A percentile compares a stretch with the other conserved stretches of the same genome.
Conservation (phyloP, 2,888 invertebrate species). For the Zele albiditarsus region DNA sequence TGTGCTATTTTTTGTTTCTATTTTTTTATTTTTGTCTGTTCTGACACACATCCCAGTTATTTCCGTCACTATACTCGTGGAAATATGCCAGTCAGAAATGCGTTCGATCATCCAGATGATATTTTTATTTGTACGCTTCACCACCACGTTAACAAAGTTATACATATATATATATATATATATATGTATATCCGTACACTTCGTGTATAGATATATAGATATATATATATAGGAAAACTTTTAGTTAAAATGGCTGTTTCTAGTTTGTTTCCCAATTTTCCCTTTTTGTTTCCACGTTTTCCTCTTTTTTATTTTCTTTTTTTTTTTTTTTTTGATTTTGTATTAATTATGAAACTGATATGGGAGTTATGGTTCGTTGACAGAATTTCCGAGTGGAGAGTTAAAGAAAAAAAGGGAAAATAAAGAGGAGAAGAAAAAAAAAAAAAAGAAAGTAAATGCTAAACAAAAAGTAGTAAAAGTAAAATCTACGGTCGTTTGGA, state of each 20-base stretch:
- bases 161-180: not conserved
- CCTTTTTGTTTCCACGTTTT: not conserved
- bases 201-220: not conserved
- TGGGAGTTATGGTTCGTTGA: not conserved
- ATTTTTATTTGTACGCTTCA: constrained; percentile 20
- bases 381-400: not conserved
- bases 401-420: not conserved
- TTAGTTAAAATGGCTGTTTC: constrained; percentile 6
- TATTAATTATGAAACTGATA: constrained; percentile 6
- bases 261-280: not conserved
- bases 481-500: constrained; percentile 12
- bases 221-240: not conserved
- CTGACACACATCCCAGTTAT: constrained; percentile 24
- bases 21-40: constrained; percentile 15
- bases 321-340: too few relatives aligned
- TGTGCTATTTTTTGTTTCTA: constrained; percentile 37
- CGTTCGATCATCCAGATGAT: constrained; percentile 30
- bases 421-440: not conserved
- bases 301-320: not conserved
- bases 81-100: constrained; percentile 29
- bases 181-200: not conserved
- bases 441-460: not conserved
- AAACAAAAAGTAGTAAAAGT: constrained; percentile 1
- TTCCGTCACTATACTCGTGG: constrained; percentile 7
- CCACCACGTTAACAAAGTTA: not conserved